Base-by-base conservation (phyloP, 1,140 invertebrate species). In the Drosophila arizonae region DNA sequence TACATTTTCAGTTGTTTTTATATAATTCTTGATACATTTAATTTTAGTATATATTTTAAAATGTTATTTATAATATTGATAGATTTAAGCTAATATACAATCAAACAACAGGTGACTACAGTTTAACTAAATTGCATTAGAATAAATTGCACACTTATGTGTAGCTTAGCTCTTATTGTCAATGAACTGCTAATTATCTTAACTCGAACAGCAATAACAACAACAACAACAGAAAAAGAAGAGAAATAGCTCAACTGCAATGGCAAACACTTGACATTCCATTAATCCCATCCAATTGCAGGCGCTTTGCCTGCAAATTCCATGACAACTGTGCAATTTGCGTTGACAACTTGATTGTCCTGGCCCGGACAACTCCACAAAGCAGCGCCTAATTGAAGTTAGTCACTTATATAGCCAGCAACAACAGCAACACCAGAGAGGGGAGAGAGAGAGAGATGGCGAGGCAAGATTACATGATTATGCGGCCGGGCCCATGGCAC, bases 391-490 rank as follows among this genome's bases (percentile, higher is more conserved):
- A 81, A 87, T 82, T 82, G 81, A 71, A 72, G 67, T 86, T 81
- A 81, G 63, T 64, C 74, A 81, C 74, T 86, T 81, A 71, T 30
- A 64, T 69, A 72, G 76, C 65, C 79, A 71, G 60, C 60, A 76
- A 67, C 68, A 33, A 33, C 51, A 54, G 9, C 51, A 54, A 4
- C 24, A 57, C 21, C 55, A 45, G 15, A 28, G 41, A 57, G 64
- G 10, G 4, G 39, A 45, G 15, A 28, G 41, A n/a, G 39, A 45
- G 15, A 15, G 41, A 57, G 28, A 30, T 3, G 17, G 17, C 17
- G 17, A 30, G 64, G 69, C 74, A 70, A 77, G 79, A 87, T 86
- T 86, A 86, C 65, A 86, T 76, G 79, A 82, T 86, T 87, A 87
- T 72, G 66, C 46, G 60, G 61, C 57, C 6, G 36, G 50, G 33